A percentile compares a stretch with the other conserved stretches of the same genome.
phyloP scores from a whole-genome alignment of 1,140 invertebrate genomes.

The Babylonia areolata region DNA sequence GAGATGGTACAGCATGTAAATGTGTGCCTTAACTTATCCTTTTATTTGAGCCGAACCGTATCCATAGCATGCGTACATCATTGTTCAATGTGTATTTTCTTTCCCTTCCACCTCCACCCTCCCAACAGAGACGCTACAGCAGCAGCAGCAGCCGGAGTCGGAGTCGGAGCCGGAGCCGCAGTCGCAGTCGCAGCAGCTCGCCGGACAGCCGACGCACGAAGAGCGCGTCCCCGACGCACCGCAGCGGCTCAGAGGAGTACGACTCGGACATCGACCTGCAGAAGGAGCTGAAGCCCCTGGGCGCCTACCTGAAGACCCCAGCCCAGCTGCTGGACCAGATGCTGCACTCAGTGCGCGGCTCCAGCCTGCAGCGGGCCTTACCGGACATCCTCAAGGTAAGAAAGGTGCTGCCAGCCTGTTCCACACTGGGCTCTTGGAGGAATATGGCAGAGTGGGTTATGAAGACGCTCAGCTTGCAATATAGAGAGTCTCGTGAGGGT shows the following conservation, averaged over 20 bases:
- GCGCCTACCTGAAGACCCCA: slow-evolving; percentile 63
- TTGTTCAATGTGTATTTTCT: too few relatives aligned
- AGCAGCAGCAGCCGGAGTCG: not conserved
- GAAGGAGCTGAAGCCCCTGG: slow-evolving; percentile 66
- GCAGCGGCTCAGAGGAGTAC: slow-evolving; percentile 46
- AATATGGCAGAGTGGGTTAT: too few relatives aligned
- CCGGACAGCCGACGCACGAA: not conserved
- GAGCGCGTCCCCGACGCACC: not conserved
- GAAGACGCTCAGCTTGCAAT: too few relatives aligned
- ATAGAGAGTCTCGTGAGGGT: too few relatives aligned
- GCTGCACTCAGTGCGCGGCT: slow-evolving; percentile 66
- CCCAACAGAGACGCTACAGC: not conserved
- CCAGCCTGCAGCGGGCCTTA: slow-evolving; percentile 66
- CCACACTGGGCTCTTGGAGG: too few relatives aligned
- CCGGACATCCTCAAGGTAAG: slow-evolving; percentile 73
- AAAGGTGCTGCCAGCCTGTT: too few relatives aligned
- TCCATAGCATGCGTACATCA: too few relatives aligned
- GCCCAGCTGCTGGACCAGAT: slow-evolving; percentile 69
- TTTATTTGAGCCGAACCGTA: too few relatives aligned
- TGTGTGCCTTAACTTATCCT: too few relatives aligned
- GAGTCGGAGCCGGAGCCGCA: not conserved
- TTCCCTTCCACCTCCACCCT: too few relatives aligned
- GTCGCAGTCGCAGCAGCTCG: not conserved
- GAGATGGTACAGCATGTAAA: too few relatives aligned
- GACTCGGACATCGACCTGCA: slow-evolving; percentile 69